phyloP scores from a whole-genome alignment of 2,113 vertebrate genomes.

The Fukomys damarensis region DNA sequence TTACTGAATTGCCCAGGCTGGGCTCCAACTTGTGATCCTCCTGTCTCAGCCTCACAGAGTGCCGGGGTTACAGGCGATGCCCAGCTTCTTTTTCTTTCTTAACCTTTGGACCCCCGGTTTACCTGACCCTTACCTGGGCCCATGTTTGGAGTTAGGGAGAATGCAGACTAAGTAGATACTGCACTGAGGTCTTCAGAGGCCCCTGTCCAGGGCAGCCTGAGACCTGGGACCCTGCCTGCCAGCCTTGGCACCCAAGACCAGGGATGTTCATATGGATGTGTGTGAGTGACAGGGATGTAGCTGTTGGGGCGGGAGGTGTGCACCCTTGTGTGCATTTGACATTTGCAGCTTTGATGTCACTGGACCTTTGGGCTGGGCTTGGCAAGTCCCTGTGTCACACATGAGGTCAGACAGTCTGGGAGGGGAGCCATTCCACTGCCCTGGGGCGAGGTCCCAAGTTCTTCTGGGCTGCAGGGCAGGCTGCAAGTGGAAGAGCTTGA shows the following conservation, averaged over 20 bases:
- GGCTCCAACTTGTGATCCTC: background rate
- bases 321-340: no score
- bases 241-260: background rate
- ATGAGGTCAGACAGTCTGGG: no score
- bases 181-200: background rate
- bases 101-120: background rate
- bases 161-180: background rate
- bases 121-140: fast-evolving
- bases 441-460: no score
- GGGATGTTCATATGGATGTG: background rate
- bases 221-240: background rate
- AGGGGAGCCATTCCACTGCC: no score
- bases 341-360: background rate
- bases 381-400: no score
- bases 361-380: no score
- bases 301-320: background rate
- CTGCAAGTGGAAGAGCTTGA: no score
- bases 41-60: background rate
- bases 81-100: background rate
- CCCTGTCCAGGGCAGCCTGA: background rate
- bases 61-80: background rate
- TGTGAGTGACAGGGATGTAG: background rate
- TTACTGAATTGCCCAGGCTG: background rate
- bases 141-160: background rate
- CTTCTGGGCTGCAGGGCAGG: no score